Base-by-base conservation (phyloP, 2,888 invertebrate species). In the Acronicta alni region DNA sequence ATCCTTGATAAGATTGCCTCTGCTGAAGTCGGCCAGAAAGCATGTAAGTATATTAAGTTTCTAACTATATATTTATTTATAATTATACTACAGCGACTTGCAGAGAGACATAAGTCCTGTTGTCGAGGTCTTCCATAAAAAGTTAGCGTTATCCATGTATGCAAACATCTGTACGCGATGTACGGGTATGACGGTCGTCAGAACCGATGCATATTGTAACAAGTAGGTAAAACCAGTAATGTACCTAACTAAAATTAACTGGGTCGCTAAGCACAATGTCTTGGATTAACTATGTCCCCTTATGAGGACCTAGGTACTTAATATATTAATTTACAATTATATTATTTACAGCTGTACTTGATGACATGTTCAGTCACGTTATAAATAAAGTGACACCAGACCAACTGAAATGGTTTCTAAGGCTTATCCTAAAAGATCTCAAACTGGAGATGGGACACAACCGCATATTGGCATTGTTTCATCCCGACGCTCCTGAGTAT, bases 341-440 rank as follows among this genome's bases (percentile, higher is more conserved):
- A 32, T 32, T 32, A n/a, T 56, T 79, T 79, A 45, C 66, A 92
- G 92, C 82, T 47, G 79, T 84, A 41, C 72, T 90, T 26, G 89
- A 93, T 48, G 95, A 96, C 26, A 95, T 96, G 57, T 95, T 99
- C 58, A 93, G 95, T 55, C 91, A 95, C 47, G 94, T 98, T 45
- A 90, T 97, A 30, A 95, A 95, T 66, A 95, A 95, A 67, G 95
- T 97, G 73, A 96, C 96, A 8, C 96, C 97, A 0, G 84, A 95
- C 14, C 98, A 99, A 85, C 95, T 97, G 69, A 98, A 98, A 91
- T 99, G 99, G 99, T 94, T 99, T 17, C 96, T 98, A 7, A 94
- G 98, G 53, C 96, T 99, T 52, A 95, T 99, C 46, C 90, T 99
- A 14, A 99, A 99, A 89, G 97, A 97, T 57, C 92, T 99, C 86